Percentiles rank a stretch among this genome's conserved stretches.
Conservation (phyloP, 2,113 vertebrate species). For the Toxotes jaculatrix region DNA sequence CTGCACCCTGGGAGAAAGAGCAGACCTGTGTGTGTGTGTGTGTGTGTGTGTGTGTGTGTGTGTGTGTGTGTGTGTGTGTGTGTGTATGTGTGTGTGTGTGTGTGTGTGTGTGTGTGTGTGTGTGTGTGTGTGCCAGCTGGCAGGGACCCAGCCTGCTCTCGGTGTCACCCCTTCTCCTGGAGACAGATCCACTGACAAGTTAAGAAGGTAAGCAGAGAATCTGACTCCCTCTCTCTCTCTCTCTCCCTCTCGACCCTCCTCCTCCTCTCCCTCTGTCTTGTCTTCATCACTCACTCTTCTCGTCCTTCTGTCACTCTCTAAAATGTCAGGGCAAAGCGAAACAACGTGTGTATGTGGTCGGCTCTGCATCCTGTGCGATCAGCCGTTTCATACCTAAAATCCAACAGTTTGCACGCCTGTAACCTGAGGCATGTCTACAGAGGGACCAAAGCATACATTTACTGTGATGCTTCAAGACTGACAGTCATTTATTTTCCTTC, state of each 20-base stretch:
- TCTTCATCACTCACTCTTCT: constrained; percentile 24
- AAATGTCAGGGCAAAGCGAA: constrained; percentile 54
- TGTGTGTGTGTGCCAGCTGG: constrained; percentile 60
- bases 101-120: constrained; percentile 42
- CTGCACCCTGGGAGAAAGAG: constrained; percentile 35
- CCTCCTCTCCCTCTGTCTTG: constrained; percentile 11
- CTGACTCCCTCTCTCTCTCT: constrained; percentile 31
- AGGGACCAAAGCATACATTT: constrained; percentile 28
- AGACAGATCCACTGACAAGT: constrained; percentile 67
- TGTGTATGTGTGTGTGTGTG: constrained; percentile 33
- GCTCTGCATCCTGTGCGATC: background rate
- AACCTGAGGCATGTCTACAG: constrained; percentile 14
- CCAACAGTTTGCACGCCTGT: constrained; percentile 22
- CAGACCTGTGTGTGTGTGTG: constrained; percentile 24
- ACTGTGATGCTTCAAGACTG: constrained; percentile 23
- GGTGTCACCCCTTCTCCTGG: constrained; percentile 51
- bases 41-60: constrained; percentile 32
- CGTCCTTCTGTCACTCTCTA: constrained; percentile 39
- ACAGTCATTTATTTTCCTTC: constrained; percentile 57
- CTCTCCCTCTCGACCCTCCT: constrained; percentile 5
- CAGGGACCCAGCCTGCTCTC: constrained; percentile 61
- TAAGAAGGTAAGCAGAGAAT: constrained; percentile 55
- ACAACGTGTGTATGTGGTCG: background rate
- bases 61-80: constrained; percentile 41
- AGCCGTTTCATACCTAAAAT: constrained; percentile 1